Conservation (phyloP, 2,797 vertebrate genomes). For the Xenentodon cancila region DNA sequence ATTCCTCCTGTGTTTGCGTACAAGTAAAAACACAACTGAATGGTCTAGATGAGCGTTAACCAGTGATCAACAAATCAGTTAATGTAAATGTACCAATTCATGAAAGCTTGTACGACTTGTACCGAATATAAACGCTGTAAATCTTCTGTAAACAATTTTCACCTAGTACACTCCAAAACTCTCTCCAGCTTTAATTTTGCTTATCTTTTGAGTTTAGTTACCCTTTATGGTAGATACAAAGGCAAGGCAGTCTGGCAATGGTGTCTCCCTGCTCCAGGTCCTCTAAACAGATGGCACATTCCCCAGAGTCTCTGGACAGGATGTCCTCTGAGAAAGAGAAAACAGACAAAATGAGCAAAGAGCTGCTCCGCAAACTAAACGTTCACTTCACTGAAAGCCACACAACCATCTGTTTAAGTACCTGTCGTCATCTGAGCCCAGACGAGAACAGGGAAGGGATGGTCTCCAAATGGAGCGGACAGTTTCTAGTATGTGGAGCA, state of each 20-base stretch:
- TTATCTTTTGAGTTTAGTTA: conserved; percentile 61
- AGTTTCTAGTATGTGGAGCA: not conserved
- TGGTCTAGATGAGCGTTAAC: no score
- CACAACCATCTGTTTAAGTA: conserved; percentile 42
- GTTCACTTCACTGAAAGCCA: conserved; percentile 13
- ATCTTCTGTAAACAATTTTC: no score
- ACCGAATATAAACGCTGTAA: no score
- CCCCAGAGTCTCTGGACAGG: conserved; percentile 94
- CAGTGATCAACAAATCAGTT: no score
- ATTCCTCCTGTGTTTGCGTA: no score
- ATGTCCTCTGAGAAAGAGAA: conserved; percentile 92
- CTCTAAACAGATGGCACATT: conserved; percentile 97
- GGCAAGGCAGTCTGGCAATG: conserved; percentile 96
- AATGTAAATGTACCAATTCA: no score
- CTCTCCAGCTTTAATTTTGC: not conserved
- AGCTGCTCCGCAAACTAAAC: conserved; percentile 18
- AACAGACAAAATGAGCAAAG: conserved; percentile 41
- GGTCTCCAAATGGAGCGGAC: not conserved
- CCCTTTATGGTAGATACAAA: conserved; percentile 99
- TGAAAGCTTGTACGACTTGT: no score
- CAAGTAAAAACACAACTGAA: no score
- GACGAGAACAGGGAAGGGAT: conserved; percentile 1
- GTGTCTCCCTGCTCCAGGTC: conserved; percentile 96
- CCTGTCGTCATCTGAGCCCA: conserved; percentile 6
- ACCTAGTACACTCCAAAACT: no score